Conservation (phyloP, 2,888 invertebrate species). For the Punctoribates punctum region DNA sequence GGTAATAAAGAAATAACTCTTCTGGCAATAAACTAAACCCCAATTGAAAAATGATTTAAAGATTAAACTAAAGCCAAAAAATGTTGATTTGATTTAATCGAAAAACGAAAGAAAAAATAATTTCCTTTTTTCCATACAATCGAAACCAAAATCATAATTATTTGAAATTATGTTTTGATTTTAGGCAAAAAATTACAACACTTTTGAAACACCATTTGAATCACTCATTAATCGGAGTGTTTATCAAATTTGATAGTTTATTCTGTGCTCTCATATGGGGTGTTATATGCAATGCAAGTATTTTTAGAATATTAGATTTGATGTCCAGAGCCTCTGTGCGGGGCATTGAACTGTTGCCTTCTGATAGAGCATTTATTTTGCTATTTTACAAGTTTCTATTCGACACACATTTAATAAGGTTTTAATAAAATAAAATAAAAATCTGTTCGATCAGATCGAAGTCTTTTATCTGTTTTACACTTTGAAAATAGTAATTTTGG, state of each 20-base stretch:
- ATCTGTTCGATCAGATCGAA: too few species aligned
- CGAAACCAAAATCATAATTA: background rate
- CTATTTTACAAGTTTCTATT: background rate
- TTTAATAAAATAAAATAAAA: background rate
- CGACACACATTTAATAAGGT: background rate
- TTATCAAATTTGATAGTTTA: too few species aligned
- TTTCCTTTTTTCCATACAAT: background rate
- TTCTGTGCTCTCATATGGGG: too few species aligned
- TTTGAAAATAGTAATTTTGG: too few species aligned
- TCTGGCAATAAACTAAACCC: conserved; percentile 16
- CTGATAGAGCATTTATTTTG: background rate
- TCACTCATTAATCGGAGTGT: too few species aligned
- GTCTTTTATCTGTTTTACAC: too few species aligned
- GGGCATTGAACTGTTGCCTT: background rate
- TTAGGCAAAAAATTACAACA: too few species aligned
- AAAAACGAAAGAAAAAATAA: too few species aligned
- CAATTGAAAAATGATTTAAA: conserved; percentile 31
- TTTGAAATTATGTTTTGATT: too few species aligned
- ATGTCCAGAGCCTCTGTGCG: background rate
- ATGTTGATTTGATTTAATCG: background rate
- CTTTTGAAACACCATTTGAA: too few species aligned
- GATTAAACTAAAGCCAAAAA: conserved; percentile 22
- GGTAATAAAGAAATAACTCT: conserved; percentile 22
- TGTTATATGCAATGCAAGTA: too few species aligned
- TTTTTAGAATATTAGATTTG: background rate